phyloP scores from a whole-genome alignment of 1,140 invertebrate genomes.

The Latrodectus geometricus region DNA sequence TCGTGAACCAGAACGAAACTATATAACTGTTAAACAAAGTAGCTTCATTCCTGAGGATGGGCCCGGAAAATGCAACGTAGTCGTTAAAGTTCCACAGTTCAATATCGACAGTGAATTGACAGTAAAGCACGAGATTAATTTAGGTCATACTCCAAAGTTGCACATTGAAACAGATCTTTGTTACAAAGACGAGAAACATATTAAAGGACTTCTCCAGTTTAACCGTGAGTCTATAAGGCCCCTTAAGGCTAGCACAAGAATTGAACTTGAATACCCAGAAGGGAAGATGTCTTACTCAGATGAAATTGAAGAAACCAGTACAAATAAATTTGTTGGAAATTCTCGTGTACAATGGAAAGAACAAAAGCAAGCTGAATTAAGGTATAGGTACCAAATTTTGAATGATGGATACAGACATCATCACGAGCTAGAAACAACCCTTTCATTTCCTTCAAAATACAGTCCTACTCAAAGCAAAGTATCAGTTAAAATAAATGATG shows the following conservation, averaged over 20 bases:
- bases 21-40: slow-evolving; percentile 13
- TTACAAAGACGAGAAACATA: slow-evolving; percentile 18
- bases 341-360: slow-evolving; percentile 8
- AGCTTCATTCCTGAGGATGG: background rate
- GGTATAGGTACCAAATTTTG: slow-evolving; percentile 15
- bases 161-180: slow-evolving; percentile 7
- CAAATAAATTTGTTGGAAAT: slow-evolving; percentile 7
- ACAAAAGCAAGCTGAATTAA: background rate
- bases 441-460: background rate
- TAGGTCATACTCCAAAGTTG: background rate
- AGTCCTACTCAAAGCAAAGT: slow-evolving; percentile 9
- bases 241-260: background rate
- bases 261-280: background rate
- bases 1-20: background rate
- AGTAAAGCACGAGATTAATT: background rate
- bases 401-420: slow-evolving; percentile 14
- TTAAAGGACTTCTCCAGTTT: slow-evolving; percentile 9
- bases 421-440: slow-evolving; percentile 30
- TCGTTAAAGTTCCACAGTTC: slow-evolving; percentile 32
- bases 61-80: background rate
- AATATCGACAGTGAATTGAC: slow-evolving; percentile 25
- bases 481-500: background rate
- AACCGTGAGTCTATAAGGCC: slow-evolving; percentile 21
- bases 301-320: slow-evolving; percentile 44
- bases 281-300: slow-evolving; percentile 11